A percentile compares a stretch with the other conserved stretches of the same genome.
phyloP scores from a whole-genome alignment of 2,113 vertebrate species.

The Tetrao urogallus region DNA sequence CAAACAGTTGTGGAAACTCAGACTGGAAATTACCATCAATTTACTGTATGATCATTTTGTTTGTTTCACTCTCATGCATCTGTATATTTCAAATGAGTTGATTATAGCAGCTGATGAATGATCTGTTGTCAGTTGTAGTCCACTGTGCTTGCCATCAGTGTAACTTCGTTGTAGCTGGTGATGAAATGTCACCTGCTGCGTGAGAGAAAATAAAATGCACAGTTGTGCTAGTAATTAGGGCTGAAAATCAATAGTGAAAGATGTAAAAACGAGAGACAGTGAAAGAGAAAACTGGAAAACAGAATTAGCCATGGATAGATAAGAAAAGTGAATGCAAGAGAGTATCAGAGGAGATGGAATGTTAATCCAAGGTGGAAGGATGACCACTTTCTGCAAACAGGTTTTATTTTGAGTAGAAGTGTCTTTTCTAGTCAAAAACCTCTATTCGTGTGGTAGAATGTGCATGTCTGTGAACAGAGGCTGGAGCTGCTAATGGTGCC shows the following conservation, averaged over 20 bases:
- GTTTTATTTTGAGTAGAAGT: neutral
- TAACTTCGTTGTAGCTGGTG: conserved; percentile 21
- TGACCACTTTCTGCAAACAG: neutral
- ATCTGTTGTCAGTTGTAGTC: conserved; percentile 35
- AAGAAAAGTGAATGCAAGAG: neutral
- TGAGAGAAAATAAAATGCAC: conserved; percentile 60
- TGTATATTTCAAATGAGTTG: conserved; percentile 32
- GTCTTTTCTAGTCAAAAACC: neutral
- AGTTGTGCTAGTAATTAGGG: conserved; percentile 56
- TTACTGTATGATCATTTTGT: neutral
- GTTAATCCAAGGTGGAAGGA: conserved; percentile 21
- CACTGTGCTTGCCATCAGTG: conserved; percentile 49
- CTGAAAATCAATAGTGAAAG: conserved; percentile 63
- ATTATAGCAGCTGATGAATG: conserved; percentile 26
- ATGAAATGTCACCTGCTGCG: conserved; percentile 62
- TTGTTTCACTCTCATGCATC: neutral
- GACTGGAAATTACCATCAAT: neutral
- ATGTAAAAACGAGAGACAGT: conserved; percentile 30
- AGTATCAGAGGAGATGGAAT: neutral
- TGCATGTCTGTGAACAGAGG: neutral
- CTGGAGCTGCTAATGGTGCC: conserved; percentile 37
- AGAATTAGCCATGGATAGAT: conserved; percentile 26
- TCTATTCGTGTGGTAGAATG: neutral
- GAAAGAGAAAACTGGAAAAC: conserved; percentile 20
- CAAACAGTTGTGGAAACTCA: neutral